Percentiles rank a stretch among this genome's conserved stretches.
Conservation (phyloP, 2,888 invertebrate genomes). For the Metallyticus violacea region DNA sequence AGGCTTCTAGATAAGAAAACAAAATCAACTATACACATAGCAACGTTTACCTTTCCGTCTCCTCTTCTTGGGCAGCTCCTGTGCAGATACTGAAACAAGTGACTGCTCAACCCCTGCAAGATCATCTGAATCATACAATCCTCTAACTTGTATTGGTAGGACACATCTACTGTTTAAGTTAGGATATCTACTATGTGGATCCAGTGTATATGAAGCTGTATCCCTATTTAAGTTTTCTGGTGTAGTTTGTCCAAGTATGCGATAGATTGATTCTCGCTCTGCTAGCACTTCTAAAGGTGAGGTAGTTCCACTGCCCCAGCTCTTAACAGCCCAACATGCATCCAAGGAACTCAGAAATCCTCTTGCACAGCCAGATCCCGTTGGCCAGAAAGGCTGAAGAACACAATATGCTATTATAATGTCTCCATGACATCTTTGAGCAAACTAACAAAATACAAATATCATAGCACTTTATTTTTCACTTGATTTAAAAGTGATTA, state of each 20-base stretch:
- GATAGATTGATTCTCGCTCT: slow-evolving; percentile 91
- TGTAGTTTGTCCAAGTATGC: slow-evolving; percentile 88
- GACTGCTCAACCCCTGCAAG: slow-evolving; percentile 54
- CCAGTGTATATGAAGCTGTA: slow-evolving; percentile 80
- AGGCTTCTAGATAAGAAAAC: too few relatives aligned
- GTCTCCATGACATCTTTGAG: too few relatives aligned
- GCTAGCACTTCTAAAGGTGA: slow-evolving; percentile 85
- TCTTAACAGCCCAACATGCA: slow-evolving; percentile 90
- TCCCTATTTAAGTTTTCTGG: slow-evolving; percentile 94
- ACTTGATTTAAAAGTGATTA: too few relatives aligned
- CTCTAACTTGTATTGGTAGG: slow-evolving; percentile 70
- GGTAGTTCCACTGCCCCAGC: slow-evolving; percentile 67
- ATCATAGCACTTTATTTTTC: too few relatives aligned
- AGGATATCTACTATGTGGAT: slow-evolving; percentile 79
- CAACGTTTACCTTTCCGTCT: slow-evolving; percentile 62
- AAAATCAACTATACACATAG: too few relatives aligned
- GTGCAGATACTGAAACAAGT: slow-evolving; percentile 40
- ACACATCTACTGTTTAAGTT: slow-evolving; percentile 76
- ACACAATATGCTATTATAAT: slow-evolving; percentile 24
- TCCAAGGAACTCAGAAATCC: slow-evolving; percentile 95
- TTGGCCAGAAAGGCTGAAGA: slow-evolving; percentile 92
- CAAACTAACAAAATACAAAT: too few relatives aligned
- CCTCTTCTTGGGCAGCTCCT: slow-evolving; percentile 64
- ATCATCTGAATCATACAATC: slow-evolving; percentile 71
- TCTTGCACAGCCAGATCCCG: slow-evolving; percentile 96